Conservation (phyloP, 2,888 invertebrate species). For the Lapara coniferarum region DNA sequence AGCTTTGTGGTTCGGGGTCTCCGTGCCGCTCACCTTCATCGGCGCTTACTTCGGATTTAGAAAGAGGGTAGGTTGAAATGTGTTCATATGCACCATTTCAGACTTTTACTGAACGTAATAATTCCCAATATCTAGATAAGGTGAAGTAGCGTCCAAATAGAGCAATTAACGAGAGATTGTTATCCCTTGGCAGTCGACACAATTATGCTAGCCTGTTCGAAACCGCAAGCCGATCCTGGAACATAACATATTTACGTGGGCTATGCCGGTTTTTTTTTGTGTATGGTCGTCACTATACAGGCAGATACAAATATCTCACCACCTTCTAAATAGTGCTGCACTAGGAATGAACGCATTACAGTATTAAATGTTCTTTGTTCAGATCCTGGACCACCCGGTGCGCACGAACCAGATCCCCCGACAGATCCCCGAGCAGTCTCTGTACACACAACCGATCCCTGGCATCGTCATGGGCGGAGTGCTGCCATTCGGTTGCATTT, state of each 20-base stretch:
- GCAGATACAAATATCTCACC: too few relatives aligned
- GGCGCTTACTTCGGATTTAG: constrained; percentile 99
- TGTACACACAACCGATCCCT: constrained; percentile 97
- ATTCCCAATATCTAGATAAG: too few relatives aligned
- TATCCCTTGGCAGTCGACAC: too few relatives aligned
- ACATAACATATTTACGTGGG: too few relatives aligned
- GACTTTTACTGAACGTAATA: background rate
- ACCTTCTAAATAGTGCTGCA: too few relatives aligned
- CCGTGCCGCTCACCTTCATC: constrained; percentile 98
- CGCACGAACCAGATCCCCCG: constrained; percentile 99
- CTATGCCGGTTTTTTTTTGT: too few relatives aligned
- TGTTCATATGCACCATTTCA: background rate
- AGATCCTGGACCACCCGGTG: constrained; percentile 98
- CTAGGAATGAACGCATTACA: too few relatives aligned
- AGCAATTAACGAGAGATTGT: too few relatives aligned
- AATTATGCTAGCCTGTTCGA: too few relatives aligned
- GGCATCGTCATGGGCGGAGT: constrained; percentile 99
- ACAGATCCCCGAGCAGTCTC: constrained; percentile 99
- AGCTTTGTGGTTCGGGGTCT: constrained; percentile 99
- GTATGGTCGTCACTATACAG: too few relatives aligned
- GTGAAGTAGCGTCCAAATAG: too few relatives aligned
- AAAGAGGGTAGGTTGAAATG: constrained; percentile 88
- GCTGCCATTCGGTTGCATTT: constrained; percentile 98
- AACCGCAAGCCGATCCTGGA: too few relatives aligned
- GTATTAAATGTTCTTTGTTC: constrained; percentile 8